A percentile compares a stretch with the other conserved stretches of the same genome.
phyloP scores from a whole-genome alignment of 2,113 vertebrate genomes.

The Phalacrocorax brasilianus region DNA sequence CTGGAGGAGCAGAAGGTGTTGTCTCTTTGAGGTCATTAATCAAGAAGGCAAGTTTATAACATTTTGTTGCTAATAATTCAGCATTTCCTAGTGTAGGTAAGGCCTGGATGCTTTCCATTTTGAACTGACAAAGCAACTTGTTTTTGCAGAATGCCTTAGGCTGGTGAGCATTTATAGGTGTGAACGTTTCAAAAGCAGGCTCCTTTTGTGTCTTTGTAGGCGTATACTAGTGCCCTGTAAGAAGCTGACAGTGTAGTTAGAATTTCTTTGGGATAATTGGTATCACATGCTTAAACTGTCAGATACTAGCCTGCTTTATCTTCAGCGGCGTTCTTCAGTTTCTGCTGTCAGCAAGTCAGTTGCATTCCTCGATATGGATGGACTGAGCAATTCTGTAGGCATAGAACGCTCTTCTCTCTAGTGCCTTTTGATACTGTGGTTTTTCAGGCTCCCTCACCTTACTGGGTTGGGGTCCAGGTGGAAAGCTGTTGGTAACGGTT shows the following conservation, averaged over 20 bases:
- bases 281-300: neutral
- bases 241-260: neutral
- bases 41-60: neutral
- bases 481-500: neutral
- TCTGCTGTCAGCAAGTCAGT: neutral
- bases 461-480: neutral
- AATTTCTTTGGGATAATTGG: neutral
- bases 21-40: neutral
- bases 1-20: neutral
- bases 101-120: neutral
- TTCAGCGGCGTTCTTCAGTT: neutral
- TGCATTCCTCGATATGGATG: neutral
- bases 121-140: neutral
- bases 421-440: neutral
- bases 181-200: neutral
- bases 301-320: neutral
- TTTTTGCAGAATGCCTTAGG: neutral
- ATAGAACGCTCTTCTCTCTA: neutral
- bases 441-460: neutral
- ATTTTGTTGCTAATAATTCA: neutral
- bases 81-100: accelerated
- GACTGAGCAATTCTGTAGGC: neutral
- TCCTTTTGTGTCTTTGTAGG: neutral
- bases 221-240: neutral
- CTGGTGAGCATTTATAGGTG: neutral